Evolutionary conservation across 2,888 invertebrate genomes (phyloP).

Genomic region (Eristalis intricaria): DNA sequence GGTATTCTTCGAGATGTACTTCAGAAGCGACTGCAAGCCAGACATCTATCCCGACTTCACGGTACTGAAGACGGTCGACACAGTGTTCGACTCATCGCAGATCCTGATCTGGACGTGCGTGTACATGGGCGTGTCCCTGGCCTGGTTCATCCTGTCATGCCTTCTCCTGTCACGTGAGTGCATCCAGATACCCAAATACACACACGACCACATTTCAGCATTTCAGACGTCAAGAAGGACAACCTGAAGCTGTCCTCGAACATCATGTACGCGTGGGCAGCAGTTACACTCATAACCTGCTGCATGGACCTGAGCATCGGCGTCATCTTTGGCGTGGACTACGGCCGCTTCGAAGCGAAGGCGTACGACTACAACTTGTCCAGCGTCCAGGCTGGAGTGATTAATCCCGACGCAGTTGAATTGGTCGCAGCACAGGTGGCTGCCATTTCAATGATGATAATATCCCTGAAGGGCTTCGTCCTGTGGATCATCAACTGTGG

Average conservation of each 20-base stretch:
- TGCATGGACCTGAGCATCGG: constrained; percentile 79
- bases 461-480: constrained; percentile 81
- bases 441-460: constrained; percentile 79
- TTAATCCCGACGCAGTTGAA: constrained; percentile 74
- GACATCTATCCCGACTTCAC: constrained; percentile 69
- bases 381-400: constrained; percentile 64
- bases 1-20: constrained; percentile 79
- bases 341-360: constrained; percentile 74
- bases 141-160: constrained; percentile 78
- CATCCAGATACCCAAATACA: constrained; percentile 20
- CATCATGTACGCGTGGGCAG: constrained; percentile 78
- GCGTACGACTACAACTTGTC: constrained; percentile 74
- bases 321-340: constrained; percentile 80
- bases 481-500: constrained; percentile 80
- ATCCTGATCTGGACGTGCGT: constrained; percentile 79
- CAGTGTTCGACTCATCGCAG: constrained; percentile 76
- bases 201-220: not conserved
- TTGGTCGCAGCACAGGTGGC: constrained; percentile 77
- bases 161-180: constrained; percentile 77
- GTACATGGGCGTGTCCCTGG: constrained; percentile 77
- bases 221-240: constrained; percentile 77
- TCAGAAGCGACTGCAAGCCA: constrained; percentile 75
- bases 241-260: constrained; percentile 73
- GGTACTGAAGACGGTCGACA: constrained; percentile 71
- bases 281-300: constrained; percentile 76